Percentiles rank a stretch among this genome's conserved stretches.
These are phyloP conservation scores for Osmerus eperlanus DNA, from an alignment of 2,113 vertebrate species.

Conservation along the genomic window DNA sequence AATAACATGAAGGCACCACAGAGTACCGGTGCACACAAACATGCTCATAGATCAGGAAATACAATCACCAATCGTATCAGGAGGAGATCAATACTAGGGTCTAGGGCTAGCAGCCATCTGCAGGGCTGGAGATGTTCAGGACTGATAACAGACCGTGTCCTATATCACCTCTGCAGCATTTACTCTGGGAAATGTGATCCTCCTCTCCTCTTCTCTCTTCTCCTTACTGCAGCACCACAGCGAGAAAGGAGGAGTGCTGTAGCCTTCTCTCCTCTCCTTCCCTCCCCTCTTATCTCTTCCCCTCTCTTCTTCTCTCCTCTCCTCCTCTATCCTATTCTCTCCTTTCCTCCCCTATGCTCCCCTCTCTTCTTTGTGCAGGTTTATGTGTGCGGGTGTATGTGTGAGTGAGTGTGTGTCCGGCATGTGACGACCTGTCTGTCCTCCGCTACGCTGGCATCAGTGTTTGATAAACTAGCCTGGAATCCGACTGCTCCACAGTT, in stretches of 20 bases:
- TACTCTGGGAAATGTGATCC: neutral
- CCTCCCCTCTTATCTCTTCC: too few relatives aligned
- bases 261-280: too few relatives aligned
- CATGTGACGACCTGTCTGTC: constrained; percentile 30
- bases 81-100: neutral
- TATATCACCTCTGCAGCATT: constrained; percentile 1
- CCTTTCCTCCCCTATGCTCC: too few relatives aligned
- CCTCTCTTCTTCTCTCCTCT: too few relatives aligned
- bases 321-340: too few relatives aligned
- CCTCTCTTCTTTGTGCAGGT: neutral
- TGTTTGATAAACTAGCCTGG: constrained; percentile 38
- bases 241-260: too few relatives aligned
- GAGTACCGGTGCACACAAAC: neutral
- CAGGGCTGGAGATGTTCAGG: neutral
- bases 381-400: neutral
- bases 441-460: constrained; percentile 28
- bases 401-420: neutral
- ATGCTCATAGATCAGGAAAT: neutral
- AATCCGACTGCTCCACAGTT: constrained; percentile 39
- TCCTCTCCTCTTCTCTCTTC: neutral
- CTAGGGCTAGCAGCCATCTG: neutral
- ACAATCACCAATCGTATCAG: neutral
- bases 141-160: neutral
- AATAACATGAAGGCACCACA: neutral
- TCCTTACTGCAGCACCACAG: too few relatives aligned